These are phyloP conservation scores for Lagorchestes hirsutus DNA, from an alignment of 2,797 vertebrate species.

Conservation along the genomic window DNA sequence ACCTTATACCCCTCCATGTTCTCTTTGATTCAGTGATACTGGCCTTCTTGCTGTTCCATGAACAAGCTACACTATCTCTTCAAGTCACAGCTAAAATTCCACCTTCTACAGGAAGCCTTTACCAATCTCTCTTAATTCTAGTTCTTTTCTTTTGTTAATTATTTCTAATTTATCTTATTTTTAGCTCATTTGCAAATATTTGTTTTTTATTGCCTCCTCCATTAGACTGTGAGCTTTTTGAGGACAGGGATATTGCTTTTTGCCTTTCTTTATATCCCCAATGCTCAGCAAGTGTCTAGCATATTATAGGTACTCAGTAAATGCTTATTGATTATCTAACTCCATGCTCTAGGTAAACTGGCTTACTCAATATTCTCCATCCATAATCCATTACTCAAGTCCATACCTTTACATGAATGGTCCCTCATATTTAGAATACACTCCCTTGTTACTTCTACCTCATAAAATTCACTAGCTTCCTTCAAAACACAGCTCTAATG, in stretches of 20 bases:
- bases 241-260: background rate
- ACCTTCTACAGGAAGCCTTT: background rate
- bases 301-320: background rate
- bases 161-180: background rate
- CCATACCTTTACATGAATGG: background rate
- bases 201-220: background rate
- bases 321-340: background rate
- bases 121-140: background rate
- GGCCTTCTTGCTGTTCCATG: background rate
- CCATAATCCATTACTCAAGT: background rate
- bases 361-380: background rate
- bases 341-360: background rate
- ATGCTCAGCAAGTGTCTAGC: background rate
- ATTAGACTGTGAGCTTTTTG: background rate
- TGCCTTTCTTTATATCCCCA: background rate
- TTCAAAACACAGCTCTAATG: background rate
- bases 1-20: background rate
- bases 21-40: background rate
- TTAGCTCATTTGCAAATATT: background rate
- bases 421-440: background rate
- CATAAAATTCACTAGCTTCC: background rate
- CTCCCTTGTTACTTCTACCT: background rate
- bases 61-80: background rate
- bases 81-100: background rate
- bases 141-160: background rate